These are phyloP conservation scores for Passer montanus DNA, from an alignment of 2,113 vertebrate species.

Conservation along the genomic window DNA sequence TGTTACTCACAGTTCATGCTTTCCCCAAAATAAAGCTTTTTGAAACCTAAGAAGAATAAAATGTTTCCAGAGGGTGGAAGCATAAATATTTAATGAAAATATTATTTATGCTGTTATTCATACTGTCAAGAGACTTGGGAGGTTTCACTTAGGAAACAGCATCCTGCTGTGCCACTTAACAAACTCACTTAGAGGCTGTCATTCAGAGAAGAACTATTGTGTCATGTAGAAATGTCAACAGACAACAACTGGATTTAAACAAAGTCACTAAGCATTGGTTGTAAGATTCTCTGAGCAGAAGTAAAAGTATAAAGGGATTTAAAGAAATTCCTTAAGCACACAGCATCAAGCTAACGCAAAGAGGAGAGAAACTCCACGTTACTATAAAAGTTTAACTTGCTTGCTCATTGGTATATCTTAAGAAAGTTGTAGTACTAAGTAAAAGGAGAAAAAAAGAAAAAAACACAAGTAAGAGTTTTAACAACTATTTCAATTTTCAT, in stretches of 20 bases:
- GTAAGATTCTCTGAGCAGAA: not conserved
- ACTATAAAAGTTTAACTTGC: not conserved
- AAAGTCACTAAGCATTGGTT: not conserved
- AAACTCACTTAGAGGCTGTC: not conserved
- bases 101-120: not conserved
- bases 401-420: not conserved
- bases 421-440: not conserved
- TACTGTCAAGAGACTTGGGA: not conserved
- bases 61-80: not conserved
- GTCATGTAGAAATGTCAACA: not conserved
- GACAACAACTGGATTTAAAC: not conserved
- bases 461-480: not conserved
- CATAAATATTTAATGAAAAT: not conserved
- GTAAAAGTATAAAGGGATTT: not conserved
- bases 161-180: not conserved
- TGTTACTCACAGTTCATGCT: not conserved
- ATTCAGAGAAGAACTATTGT: not conserved
- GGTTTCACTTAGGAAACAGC: not conserved
- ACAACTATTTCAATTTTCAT: not conserved
- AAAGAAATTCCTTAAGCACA: not conserved
- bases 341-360: not conserved
- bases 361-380: not conserved
- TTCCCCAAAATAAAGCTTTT: not conserved
- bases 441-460: not conserved
- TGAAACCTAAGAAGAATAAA: not conserved